Evolutionary conservation across 2,888 invertebrate genomes (phyloP), one percentile per base, ranked within the genome.

Genomic region (Bimastos eiseni): DNA sequence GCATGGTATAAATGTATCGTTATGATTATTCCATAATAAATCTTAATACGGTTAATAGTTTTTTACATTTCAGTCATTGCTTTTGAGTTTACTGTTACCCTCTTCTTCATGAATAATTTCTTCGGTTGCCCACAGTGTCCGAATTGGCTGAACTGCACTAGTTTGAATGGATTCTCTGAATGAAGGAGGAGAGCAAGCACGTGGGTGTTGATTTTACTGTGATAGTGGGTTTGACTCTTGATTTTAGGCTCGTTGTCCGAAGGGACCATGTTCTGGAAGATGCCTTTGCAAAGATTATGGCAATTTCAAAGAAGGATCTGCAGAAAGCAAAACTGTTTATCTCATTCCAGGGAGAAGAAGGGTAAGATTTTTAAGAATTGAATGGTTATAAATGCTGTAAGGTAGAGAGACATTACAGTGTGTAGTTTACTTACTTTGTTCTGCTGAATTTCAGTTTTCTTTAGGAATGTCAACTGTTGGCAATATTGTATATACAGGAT

Each of bases 221-320:
- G 24, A 70, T n/a, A 0, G 8, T 89, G 11, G 41, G 13, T 89
- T 41, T 90, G 30, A 89, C 38, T 89, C 21, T n/a, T 91, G 38
- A 89, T 93, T 94, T 34, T 95, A 98, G 98, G 95, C 96, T 99
- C 93, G 97, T 98, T 95, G 98, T 99, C 93, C 96, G 98, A 90
- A 96, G 99, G 93, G 98, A 98, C 93, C 97, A 98, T 95, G 96
- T 99, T 88, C 96, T 99, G 92, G 98, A 98, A 96, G 99, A 99
- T 95, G 98, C 99, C 8, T 99, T 98, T 95, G 97, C 98, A 92
- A 97, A 98, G 93, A 98, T 99, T 94, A 98, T 99, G 98, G 97
- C 98, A 0, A 98, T 98, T 88, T 97, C 98, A 92, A 98, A 98
- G 95, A 98, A 98, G 94, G 98, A 98, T 94, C 96, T 99, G 90